A percentile compares a stretch with the other conserved stretches of the same genome.
Conservation (phyloP, 2,888 invertebrate genomes). For the Sphaeridia pumilis region DNA sequence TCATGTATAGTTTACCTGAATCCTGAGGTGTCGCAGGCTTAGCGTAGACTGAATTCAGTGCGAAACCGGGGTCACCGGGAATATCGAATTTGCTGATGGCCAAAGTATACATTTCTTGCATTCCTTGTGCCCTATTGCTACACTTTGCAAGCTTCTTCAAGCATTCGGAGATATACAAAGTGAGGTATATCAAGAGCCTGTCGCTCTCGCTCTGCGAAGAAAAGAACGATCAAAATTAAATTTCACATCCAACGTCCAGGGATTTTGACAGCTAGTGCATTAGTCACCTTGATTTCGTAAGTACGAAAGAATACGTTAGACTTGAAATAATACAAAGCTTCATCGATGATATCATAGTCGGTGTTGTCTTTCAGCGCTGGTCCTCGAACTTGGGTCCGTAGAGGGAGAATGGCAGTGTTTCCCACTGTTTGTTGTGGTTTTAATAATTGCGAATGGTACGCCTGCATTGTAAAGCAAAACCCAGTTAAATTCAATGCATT, state of each 20-base stretch:
- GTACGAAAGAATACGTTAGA: conserved; percentile 98
- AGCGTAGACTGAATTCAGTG: conserved; percentile 87
- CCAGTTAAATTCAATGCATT: too few species aligned
- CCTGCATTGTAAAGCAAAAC: too few species aligned
- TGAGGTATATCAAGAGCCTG: conserved; percentile 91
- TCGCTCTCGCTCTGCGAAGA: conserved; percentile 80
- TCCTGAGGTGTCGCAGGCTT: conserved; percentile 68
- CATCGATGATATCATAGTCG: conserved; percentile 90
- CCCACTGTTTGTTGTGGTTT: conserved; percentile 65
- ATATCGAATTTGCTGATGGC: conserved; percentile 91
- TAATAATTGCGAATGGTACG: conserved; percentile 86
- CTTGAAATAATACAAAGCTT: conserved; percentile 92
- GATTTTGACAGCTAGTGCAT: too few species aligned
- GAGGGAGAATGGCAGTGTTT: conserved; percentile 83
- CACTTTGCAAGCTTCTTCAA: conserved; percentile 87
- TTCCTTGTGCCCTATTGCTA: conserved; percentile 72
- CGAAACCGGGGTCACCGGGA: conserved; percentile 90
- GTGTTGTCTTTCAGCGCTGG: conserved; percentile 63
- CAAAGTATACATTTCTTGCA: conserved; percentile 91
- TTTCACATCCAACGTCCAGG: background rate
- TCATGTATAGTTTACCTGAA: conserved; percentile 63
- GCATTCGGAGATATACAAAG: conserved; percentile 94
- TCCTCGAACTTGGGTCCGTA: conserved; percentile 81
- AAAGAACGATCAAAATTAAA: conserved; percentile 5
- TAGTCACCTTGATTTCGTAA: conserved; percentile 96